phyloP scores from a whole-genome alignment of 1,140 invertebrate species.

The Sminthurinus signatus region DNA sequence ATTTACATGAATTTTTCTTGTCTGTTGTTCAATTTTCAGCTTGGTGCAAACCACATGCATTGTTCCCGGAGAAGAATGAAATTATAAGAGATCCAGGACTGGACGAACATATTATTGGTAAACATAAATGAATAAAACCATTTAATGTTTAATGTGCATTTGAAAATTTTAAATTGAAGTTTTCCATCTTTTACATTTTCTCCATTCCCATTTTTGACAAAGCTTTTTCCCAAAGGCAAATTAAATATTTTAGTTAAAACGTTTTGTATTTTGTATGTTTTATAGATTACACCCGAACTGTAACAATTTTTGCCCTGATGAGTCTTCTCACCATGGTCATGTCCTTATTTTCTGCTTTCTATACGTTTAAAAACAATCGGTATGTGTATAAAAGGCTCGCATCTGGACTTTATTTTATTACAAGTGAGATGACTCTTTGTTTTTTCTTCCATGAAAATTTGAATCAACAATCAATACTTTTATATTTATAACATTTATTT shows the following conservation, averaged over 20 bases:
- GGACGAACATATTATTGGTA: constrained; percentile 56
- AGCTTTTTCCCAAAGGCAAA: neutral
- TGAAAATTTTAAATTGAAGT: neutral
- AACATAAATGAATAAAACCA: too few relatives aligned
- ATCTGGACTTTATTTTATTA: constrained; percentile 74
- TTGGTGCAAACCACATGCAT: constrained; percentile 34
- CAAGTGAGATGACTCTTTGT: constrained; percentile 57
- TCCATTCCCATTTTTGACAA: neutral
- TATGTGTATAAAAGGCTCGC: constrained; percentile 85
- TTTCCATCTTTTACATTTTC: neutral
- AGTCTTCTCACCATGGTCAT: constrained; percentile 70
- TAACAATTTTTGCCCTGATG: constrained; percentile 76
- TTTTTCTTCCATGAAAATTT: neutral
- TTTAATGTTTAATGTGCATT: constrained; percentile 11
- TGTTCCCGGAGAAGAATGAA: constrained; percentile 43
- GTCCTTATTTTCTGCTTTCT: constrained; percentile 73
- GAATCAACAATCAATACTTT: too few relatives aligned
- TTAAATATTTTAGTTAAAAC: too few relatives aligned
- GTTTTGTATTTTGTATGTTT: too few relatives aligned
- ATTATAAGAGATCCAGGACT: constrained; percentile 51
- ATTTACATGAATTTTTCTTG: too few relatives aligned
- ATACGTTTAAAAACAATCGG: constrained; percentile 74
- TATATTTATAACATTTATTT: too few relatives aligned
- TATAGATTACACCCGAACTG: constrained; percentile 71
- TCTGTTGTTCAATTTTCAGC: too few relatives aligned